Conservation (phyloP, 2,797 vertebrate genomes). For the Gymnodraco acuticeps region DNA sequence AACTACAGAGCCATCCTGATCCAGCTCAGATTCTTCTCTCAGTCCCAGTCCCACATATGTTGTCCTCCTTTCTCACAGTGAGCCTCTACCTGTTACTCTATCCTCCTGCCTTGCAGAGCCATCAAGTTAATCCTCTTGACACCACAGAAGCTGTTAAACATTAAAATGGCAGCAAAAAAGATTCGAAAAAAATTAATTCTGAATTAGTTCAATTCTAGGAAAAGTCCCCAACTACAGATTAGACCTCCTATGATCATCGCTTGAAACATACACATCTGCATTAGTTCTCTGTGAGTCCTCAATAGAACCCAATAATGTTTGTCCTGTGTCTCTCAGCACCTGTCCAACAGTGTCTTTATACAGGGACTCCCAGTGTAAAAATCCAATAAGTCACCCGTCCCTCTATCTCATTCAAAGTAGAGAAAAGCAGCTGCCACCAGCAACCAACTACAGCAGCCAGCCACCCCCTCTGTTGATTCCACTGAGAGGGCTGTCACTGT, state of each 20-base stretch:
- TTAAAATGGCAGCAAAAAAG: slow-evolving; percentile 12
- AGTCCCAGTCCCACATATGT: slow-evolving; percentile 19
- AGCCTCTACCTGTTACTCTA: slow-evolving; percentile 23
- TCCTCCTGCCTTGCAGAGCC: slow-evolving; percentile 1
- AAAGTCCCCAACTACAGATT: background rate
- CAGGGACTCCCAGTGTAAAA: slow-evolving; percentile 11
- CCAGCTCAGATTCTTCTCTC: slow-evolving; percentile 8
- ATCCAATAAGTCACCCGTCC: slow-evolving; percentile 28
- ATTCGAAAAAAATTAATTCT: background rate
- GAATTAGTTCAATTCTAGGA: background rate
- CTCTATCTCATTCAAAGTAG: slow-evolving; percentile 28
- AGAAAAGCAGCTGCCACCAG: slow-evolving; percentile 41
- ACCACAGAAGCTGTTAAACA: slow-evolving; percentile 2
- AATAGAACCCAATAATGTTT: slow-evolving; percentile 5
- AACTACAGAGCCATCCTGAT: slow-evolving; percentile 1
- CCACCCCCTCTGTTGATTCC: slow-evolving; percentile 51
- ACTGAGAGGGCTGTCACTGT: slow-evolving; percentile 59
- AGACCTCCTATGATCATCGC: slow-evolving; percentile 8
- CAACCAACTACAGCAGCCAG: slow-evolving; percentile 27
- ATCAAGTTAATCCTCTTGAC: slow-evolving; percentile 28
- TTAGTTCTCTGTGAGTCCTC: background rate
- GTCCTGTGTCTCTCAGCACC: slow-evolving; percentile 30
- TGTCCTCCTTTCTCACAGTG: background rate
- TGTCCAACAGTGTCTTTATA: slow-evolving; percentile 14
- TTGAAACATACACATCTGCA: background rate